phyloP scores from a whole-genome alignment of 30 jellyfish, hydroid and myxozoan genomes.

The Turritopsis dohrnii region DNA sequence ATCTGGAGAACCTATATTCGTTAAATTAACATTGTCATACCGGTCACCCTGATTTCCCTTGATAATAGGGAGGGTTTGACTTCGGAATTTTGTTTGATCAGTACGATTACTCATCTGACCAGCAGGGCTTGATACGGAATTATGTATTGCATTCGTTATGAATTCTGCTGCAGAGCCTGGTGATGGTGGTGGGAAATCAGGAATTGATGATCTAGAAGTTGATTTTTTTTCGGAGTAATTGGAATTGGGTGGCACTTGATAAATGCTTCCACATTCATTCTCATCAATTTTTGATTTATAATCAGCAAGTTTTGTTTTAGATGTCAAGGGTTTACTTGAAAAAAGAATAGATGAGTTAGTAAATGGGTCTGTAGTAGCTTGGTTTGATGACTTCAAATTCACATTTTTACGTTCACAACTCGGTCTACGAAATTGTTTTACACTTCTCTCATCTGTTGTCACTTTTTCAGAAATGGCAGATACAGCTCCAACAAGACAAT shows the following conservation, averaged over 20 bases:
- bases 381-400: not conserved
- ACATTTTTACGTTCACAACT: not conserved
- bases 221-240: constrained; percentile 1
- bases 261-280: not conserved
- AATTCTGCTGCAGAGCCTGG: constrained; percentile 43
- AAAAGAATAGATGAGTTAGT: not conserved
- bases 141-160: constrained; percentile 11
- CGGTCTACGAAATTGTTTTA: constrained; percentile 14
- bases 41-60: not conserved
- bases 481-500: constrained; percentile 32
- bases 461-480: not conserved
- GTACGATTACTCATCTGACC: not conserved
- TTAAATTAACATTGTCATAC: constrained; percentile 18
- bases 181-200: constrained; percentile 70
- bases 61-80: not conserved
- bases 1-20: constrained; percentile 27
- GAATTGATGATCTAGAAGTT: constrained; percentile 31
- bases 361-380: not conserved
- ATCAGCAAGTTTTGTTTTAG: not conserved
- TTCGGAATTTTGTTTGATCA: not conserved
- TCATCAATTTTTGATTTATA: too few species aligned
- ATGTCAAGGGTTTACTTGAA: not conserved
- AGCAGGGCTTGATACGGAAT: not conserved
- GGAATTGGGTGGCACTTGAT: constrained; percentile 33
- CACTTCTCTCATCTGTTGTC: not conserved